Base-by-base conservation (phyloP, 2,888 invertebrate species). In the Cerastis rubricosa region DNA sequence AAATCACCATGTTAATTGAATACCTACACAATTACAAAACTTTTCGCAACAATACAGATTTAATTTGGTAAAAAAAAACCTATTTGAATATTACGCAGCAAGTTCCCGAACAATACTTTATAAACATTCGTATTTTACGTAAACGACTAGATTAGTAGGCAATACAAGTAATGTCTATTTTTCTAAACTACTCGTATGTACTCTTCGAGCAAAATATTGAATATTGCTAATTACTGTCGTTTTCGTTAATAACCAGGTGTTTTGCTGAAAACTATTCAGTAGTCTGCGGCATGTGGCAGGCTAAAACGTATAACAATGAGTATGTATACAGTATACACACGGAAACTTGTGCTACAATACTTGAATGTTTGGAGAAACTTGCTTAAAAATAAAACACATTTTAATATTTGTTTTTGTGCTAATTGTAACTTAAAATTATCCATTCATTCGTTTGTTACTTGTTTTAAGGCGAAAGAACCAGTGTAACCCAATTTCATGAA, bases 141-240 rank as follows among this genome's bases (percentile, higher is more conserved):
- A 74, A 85, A 71, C 51, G 45, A 64, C 59, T 14, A 63, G 4
- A 22, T 71, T 22, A 40, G 19, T 35, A 64, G 45, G 51, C 49
- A 51, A 54, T 67, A n/a, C 19, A 67, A 49, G 19, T 35, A 45
- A 71, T 59, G 47, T 12, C 0, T 57, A 22, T 49, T 71, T 64
- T 22, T 35, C 64, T 40, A 9, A 74, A 61, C 47, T 57, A 35
- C 35, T 49, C 8, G 5, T 66, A 35, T 47, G 40, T n/a, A 40
- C 45, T 69, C n/a, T 59, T 66, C 40, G 19, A 65, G 78, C 74
- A 59, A 84, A 86, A 86, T 72, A 83, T 85, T 83, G 83, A 71
- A 47, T 72, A 49, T 74, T 59, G 35, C 1, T 83, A 83, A 84
- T 77, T 43, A 40, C 65, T 17, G 69, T 64, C 74, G 25, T 70